Evolutionary conservation across 2,888 invertebrate species (phyloP).

Genomic region (Micropterix aruncella): DNA sequence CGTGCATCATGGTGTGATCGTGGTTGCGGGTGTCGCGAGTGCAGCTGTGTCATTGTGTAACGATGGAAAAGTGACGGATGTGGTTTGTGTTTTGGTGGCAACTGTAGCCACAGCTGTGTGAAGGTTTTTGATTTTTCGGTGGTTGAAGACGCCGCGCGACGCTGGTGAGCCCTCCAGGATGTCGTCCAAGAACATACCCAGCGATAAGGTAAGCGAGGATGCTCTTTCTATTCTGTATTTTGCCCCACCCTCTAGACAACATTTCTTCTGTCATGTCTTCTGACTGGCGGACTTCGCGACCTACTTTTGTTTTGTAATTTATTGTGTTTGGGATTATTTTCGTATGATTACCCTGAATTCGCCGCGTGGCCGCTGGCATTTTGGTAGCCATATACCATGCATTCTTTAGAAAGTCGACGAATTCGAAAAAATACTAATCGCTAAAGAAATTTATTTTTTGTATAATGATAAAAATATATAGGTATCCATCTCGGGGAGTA

Average conservation of each 20-base stretch:
- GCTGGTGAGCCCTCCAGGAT: constrained; percentile 20
- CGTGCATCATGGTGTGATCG: constrained; percentile 38
- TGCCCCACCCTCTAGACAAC: constrained; percentile 22
- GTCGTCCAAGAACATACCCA: constrained; percentile 70
- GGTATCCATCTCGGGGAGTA: no score
- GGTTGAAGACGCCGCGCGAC: background rate
- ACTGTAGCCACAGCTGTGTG: no score
- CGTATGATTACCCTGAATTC: no score
- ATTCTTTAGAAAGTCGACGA: no score
- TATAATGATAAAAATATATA: no score
- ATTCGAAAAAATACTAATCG: no score
- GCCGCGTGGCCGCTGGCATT: no score
- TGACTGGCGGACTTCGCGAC: constrained; percentile 12
- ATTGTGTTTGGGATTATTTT: no score
- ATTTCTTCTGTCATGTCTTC: constrained; percentile 14
- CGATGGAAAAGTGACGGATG: constrained; percentile 39
- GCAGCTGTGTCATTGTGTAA: constrained; percentile 22
- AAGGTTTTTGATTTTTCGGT: constrained; percentile 38
- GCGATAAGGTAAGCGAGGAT: constrained; percentile 75
- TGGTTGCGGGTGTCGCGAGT: constrained; percentile 34
- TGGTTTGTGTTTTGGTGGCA: constrained; percentile 38
- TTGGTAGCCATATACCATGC: no score
- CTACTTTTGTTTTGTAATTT: constrained; percentile 4
- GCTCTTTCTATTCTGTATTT: constrained; percentile 21
- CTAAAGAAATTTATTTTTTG: no score